Percentiles rank a stretch among this genome's conserved stretches.
phyloP scores from a whole-genome alignment of 2,113 vertebrate genomes.

The Neopipo cinnamomea region DNA sequence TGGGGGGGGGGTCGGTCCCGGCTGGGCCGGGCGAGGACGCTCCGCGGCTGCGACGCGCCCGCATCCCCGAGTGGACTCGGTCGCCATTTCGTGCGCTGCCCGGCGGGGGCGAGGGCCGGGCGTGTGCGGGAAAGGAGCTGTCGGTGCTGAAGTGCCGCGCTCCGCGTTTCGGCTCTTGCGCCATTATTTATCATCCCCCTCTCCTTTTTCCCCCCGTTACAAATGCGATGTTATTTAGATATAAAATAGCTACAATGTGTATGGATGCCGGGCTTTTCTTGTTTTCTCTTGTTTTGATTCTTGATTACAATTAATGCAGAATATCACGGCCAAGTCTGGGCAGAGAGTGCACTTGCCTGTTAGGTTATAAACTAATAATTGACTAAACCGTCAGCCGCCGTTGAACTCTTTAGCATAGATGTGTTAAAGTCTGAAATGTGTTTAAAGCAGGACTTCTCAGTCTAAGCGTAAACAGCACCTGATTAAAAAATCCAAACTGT shows the following conservation, averaged over 20 bases:
- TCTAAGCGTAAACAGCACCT: background rate
- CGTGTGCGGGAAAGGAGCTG: constrained; percentile 25
- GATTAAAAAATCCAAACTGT: constrained; percentile 1
- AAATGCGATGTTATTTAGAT: background rate
- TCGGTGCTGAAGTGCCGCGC: constrained; percentile 30
- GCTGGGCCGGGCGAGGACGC: background rate
- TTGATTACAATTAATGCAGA: background rate
- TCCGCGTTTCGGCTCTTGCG: background rate
- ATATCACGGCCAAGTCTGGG: background rate
- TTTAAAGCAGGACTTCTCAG: background rate
- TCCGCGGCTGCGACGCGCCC: background rate
- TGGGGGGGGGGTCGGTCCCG: background rate
- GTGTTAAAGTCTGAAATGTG: background rate
- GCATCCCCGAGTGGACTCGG: background rate
- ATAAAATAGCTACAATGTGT: background rate
- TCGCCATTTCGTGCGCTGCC: constrained; percentile 34
- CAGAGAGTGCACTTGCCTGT: background rate
- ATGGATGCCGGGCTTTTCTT: background rate
- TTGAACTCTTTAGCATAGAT: background rate
- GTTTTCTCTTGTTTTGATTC: background rate
- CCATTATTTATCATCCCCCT: background rate
- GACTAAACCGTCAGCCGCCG: background rate
- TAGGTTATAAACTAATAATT: background rate
- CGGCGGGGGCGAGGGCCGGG: background rate
- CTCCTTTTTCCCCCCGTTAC: background rate